A percentile compares a stretch with the other conserved stretches of the same genome.
Conservation (phyloP, 2,888 invertebrate genomes). For the Disparrhopalites patrizii region DNA sequence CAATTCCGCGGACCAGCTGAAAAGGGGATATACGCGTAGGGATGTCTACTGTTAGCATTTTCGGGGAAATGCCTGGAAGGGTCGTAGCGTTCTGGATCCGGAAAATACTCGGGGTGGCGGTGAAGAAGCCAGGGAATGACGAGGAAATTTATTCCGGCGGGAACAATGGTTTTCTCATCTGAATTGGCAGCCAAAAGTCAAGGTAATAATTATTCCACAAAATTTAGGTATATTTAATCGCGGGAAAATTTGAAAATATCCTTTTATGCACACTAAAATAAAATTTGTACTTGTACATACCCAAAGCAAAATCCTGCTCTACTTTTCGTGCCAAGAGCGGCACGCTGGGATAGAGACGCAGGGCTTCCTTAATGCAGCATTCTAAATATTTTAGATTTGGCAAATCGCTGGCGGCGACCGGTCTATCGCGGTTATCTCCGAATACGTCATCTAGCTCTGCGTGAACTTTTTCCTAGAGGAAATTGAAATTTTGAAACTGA, state of each 20-base stretch:
- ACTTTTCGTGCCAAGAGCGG: constrained; percentile 51
- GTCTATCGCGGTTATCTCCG: constrained; percentile 51
- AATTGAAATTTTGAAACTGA: too few species aligned
- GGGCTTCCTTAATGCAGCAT: constrained; percentile 52
- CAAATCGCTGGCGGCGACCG: constrained; percentile 53
- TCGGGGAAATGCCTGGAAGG: constrained; percentile 10
- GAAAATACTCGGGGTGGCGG: constrained; percentile 9
- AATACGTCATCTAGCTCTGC: constrained; percentile 55
- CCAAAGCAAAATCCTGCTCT: constrained; percentile 49
- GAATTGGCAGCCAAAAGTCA: not conserved
- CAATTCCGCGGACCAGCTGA: constrained; percentile 26
- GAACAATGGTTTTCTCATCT: constrained; percentile 10
- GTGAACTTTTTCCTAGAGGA: constrained; percentile 54
- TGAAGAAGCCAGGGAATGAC: constrained; percentile 7
- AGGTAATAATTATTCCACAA: not conserved
- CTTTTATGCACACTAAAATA: too few species aligned
- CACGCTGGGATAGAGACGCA: constrained; percentile 52
- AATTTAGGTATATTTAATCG: too few species aligned
- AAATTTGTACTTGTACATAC: too few species aligned
- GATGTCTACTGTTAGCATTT: constrained; percentile 1
- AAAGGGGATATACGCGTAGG: constrained; percentile 21
- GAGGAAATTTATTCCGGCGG: not conserved
- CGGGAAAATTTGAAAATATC: too few species aligned
- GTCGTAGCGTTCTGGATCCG: constrained; percentile 8
- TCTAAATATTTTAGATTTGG: constrained; percentile 52